Base-by-base conservation (phyloP, 1,140 invertebrate species). In the Heliconius nattereri region DNA sequence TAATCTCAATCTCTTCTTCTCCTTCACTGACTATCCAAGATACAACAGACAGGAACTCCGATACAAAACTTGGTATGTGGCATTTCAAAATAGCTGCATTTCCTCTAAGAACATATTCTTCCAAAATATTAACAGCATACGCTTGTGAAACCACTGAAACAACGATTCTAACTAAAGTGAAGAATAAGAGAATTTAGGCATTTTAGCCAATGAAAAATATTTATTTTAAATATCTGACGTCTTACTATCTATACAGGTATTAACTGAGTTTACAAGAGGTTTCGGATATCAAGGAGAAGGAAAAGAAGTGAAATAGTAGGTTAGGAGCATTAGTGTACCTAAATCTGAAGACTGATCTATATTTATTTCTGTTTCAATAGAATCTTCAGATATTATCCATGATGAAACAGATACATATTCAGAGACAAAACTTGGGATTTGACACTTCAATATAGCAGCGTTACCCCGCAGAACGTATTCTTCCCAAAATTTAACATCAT, bases 41-140 rank as follows among this genome's bases (percentile, higher is more conserved):
- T 80, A 96, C 96, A 85, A 98, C 97, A 87, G 95, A 95, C 87
- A 98, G 97, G 94, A 97, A 98, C 95, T 98, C 98, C 85, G 97
- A 97, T 75, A 98, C 98, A 95, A 98, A 98, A 94, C 97, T 98
- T 82, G 98, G 98, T 93, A 98, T 97, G 95, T 98, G 97, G 95
- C 98, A 98, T 96, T 98, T 98, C 87, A 98, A 95, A 91, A 98
- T 97, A 86, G 97, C 98, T 84, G 97, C 97, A 94, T 98, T 98
- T 83, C 98, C 98, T 91, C 97, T 96, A 86, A 98, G 96, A 80
- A 98, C 97, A 94, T 98, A 97, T 94, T 98, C 98, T 92, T 98
- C 98, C 96, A 98, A 98, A 89, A 98, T 96, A 95, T 98, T 98
- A 86, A 98, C 97, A 88, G 97, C 97, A 95, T 98, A 99, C 81